These are phyloP conservation scores for Phalangium opilio DNA, from an alignment of 2,888 invertebrate species.

Conservation along the genomic window DNA sequence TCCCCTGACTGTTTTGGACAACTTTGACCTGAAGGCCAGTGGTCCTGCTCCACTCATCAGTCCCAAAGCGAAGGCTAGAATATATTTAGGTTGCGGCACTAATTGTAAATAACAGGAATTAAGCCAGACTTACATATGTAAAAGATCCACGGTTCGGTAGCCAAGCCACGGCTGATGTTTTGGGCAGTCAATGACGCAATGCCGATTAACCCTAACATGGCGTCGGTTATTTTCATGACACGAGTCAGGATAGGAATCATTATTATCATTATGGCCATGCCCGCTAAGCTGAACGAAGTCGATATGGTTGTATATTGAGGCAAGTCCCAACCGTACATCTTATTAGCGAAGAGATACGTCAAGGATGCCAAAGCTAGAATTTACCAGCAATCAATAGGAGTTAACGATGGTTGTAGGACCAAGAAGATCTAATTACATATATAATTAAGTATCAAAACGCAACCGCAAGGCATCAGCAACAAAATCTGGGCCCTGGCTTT, in stretches of 20 bases:
- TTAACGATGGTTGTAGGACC: too few relatives aligned
- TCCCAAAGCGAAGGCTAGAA: slow-evolving; percentile 2
- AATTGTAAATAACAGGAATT: too few relatives aligned
- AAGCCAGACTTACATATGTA: too few relatives aligned
- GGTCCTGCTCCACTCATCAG: slow-evolving; percentile 4
- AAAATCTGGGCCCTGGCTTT: slow-evolving; percentile 2
- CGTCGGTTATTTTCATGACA: slow-evolving; percentile 5
- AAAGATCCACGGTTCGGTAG: too few relatives aligned
- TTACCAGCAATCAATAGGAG: too few relatives aligned
- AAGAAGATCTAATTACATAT: slow-evolving; percentile 8
- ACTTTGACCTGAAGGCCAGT: slow-evolving; percentile 10
- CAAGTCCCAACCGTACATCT: slow-evolving; percentile 11
- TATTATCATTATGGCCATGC: background rate
- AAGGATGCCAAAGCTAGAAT: slow-evolving; percentile 9
- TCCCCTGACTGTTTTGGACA: slow-evolving; percentile 12
- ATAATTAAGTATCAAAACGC: slow-evolving; percentile 6
- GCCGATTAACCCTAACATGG: slow-evolving; percentile 9
- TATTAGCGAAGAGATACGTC: slow-evolving; percentile 7
- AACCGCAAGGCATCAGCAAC: slow-evolving; percentile 6
- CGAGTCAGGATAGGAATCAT: slow-evolving; percentile 1
- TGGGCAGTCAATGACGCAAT: background rate
- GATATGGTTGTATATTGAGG: slow-evolving; percentile 1
- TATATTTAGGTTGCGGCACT: too few relatives aligned
- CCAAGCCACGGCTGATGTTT: too few relatives aligned
- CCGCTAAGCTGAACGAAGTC: background rate